Base-by-base conservation (phyloP, 2,888 invertebrate genomes). In the Drosophila colorata region DNA sequence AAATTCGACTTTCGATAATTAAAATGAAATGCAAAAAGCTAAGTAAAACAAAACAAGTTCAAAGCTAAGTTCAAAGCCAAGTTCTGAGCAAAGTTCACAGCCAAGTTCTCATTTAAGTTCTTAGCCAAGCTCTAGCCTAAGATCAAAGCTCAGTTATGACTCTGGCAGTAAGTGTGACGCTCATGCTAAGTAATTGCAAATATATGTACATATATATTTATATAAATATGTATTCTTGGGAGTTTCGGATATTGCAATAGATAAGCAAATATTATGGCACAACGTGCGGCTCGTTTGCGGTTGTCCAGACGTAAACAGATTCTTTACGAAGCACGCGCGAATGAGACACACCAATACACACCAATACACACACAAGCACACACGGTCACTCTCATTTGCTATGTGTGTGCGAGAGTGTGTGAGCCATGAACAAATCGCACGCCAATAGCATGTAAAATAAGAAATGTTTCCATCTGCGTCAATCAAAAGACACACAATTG, bases 231-330 rank as follows among this genome's bases (percentile, higher is more conserved):
- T 13, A 16, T 37, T 56, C 43, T 55, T 23, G 44, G 37, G 49
- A 46, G 40, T 49, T 44, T 61, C 38, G 68, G 38, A 71, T 71
- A 57, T 71, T 71, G 58, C 71, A 68, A 75, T 68, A 69, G 64
- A 72, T 75, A 69, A 61, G 64, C 69, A 72, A 75, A 72, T 72
- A 72, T 71, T 68, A 72, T 75, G 52, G 63, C 57, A 43, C 60
- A 74, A 63, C 63, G 74, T 74, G 67, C 72, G 37, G 49, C 37
- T 74, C 56, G 33, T 70, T 74, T 71, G 41, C 25, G 35, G 25
- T 56, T 51, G 14, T 55, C 23, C 28, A 70, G 57, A 60, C 18
- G 72, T 75, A 72, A 72, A 75, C 58, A 72, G 60, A 63, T 47
- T 64, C 44, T 31, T 7, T 9, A 11, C 16, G 35, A 58, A 46